A percentile compares a stretch with the other conserved stretches of the same genome.
Evolutionary conservation across 2,888 invertebrate species (phyloP).

Genomic region (Buathra laborator): DNA sequence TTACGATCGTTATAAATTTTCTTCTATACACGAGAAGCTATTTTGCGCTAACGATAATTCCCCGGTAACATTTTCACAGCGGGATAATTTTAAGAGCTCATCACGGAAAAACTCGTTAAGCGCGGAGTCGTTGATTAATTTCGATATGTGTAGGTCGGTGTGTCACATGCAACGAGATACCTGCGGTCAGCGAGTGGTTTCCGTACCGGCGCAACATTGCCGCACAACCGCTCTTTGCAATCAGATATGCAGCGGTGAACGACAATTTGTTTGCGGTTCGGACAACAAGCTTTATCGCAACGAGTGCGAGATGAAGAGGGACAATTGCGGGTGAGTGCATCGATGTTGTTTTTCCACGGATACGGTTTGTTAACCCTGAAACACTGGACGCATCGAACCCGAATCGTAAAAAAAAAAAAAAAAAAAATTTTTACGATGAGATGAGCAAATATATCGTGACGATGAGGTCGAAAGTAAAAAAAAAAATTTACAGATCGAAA

Average conservation of each 20-base stretch:
- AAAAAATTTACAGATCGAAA: no score
- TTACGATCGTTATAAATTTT: conserved; percentile 29
- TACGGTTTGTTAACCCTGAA: no score
- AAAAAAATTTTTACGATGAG: no score
- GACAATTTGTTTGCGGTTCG: conserved; percentile 95
- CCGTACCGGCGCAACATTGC: conserved; percentile 93
- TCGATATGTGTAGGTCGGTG: conserved; percentile 87
- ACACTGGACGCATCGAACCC: no score
- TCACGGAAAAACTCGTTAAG: conserved; percentile 3
- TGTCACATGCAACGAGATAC: conserved; percentile 94
- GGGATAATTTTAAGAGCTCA: neutral
- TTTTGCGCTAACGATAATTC: neutral
- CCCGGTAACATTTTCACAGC: neutral
- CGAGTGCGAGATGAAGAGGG: conserved; percentile 96
- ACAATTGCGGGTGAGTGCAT: conserved; percentile 92
- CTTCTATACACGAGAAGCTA: neutral
- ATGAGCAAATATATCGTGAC: no score
- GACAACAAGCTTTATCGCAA: conserved; percentile 96
- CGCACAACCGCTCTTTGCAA: conserved; percentile 94
- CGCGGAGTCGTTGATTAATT: conserved; percentile 3
- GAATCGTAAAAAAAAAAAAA: neutral
- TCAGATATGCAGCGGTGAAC: conserved; percentile 90
- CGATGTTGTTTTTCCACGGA: neutral
- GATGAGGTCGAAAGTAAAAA: no score
- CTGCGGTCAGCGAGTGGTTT: conserved; percentile 94